These are phyloP conservation scores for Epinotia bilunana DNA, from an alignment of 2,888 invertebrate species.

Conservation along the genomic window DNA sequence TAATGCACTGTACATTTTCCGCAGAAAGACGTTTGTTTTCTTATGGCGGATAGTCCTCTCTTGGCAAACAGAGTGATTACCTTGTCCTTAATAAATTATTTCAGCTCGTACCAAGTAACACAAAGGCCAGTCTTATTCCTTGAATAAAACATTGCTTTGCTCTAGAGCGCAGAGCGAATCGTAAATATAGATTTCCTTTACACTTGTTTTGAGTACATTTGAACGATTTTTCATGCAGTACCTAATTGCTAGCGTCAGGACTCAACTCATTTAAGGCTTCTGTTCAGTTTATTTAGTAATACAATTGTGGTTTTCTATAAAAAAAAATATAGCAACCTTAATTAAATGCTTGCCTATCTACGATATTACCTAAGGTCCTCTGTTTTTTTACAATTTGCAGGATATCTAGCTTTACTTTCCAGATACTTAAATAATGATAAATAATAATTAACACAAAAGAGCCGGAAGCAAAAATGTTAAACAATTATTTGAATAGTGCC, in stretches of 20 bases:
- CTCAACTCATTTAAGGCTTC: not conserved
- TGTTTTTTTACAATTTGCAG: too few relatives aligned
- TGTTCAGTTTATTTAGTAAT: not conserved
- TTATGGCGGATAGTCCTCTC: constrained; percentile 64
- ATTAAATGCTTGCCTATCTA: too few relatives aligned
- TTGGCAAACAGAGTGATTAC: constrained; percentile 74
- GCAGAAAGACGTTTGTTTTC: constrained; percentile 61
- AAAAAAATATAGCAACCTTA: not conserved
- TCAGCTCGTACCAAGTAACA: constrained; percentile 72
- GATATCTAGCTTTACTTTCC: too few relatives aligned
- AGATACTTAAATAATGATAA: too few relatives aligned
- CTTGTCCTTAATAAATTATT: constrained; percentile 76
- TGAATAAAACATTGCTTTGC: constrained; percentile 75
- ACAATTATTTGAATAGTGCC: too few relatives aligned
- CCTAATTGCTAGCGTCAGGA: not conserved
- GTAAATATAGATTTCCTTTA: constrained; percentile 39
- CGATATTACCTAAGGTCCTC: too few relatives aligned
- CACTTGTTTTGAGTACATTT: constrained; percentile 15
- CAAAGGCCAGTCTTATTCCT: constrained; percentile 74
- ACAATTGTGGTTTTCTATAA: not conserved
- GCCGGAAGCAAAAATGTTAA: too few relatives aligned
- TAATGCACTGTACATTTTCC: constrained; percentile 60
- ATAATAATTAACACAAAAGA: too few relatives aligned
- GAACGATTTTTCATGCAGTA: constrained; percentile 13
- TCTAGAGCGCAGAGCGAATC: constrained; percentile 33